A percentile compares a stretch with the other conserved stretches of the same genome.
phyloP scores from a whole-genome alignment of 2,113 vertebrate genomes.

The Naja naja region DNA sequence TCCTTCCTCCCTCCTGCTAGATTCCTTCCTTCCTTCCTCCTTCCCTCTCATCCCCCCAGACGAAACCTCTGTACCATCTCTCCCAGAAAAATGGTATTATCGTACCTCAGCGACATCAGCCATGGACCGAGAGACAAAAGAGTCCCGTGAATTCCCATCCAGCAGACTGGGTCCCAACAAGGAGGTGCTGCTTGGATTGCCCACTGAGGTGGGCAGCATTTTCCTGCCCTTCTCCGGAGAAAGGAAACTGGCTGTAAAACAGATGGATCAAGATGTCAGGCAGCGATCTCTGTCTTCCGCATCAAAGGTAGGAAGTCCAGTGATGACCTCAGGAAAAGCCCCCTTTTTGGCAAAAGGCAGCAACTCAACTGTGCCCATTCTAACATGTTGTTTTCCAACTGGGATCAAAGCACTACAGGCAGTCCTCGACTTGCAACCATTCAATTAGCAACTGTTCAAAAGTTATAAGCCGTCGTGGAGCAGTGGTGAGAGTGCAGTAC shows the following conservation, averaged over 20 bases:
- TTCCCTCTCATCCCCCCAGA: not conserved
- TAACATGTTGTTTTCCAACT: not conserved
- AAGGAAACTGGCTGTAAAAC: constrained; percentile 87
- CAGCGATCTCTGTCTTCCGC: not conserved
- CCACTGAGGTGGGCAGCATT: constrained; percentile 76
- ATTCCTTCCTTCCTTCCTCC: not conserved
- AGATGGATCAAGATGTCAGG: not conserved
- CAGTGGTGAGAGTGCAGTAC: too few species aligned
- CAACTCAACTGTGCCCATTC: not conserved
- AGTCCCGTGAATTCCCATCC: constrained; percentile 95
- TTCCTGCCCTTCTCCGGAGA: constrained; percentile 92
- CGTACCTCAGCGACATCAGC: constrained; percentile 90
- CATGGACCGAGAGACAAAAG: constrained; percentile 91
- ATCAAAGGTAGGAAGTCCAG: not conserved
- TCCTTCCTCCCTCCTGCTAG: too few species aligned
- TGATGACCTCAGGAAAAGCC: not conserved
- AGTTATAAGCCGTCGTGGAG: not conserved
- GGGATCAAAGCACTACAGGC: not conserved
- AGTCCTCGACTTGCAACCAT: not conserved
- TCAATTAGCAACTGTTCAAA: not conserved
- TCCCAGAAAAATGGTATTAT: not conserved
- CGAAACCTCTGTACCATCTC: not conserved
- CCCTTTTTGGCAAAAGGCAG: not conserved
- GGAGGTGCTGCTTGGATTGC: constrained; percentile 85
- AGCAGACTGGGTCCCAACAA: constrained; percentile 90